These are phyloP conservation scores for Drosophila aff. DNA, from an alignment of 1,140 invertebrate species.

Conservation along the genomic window DNA sequence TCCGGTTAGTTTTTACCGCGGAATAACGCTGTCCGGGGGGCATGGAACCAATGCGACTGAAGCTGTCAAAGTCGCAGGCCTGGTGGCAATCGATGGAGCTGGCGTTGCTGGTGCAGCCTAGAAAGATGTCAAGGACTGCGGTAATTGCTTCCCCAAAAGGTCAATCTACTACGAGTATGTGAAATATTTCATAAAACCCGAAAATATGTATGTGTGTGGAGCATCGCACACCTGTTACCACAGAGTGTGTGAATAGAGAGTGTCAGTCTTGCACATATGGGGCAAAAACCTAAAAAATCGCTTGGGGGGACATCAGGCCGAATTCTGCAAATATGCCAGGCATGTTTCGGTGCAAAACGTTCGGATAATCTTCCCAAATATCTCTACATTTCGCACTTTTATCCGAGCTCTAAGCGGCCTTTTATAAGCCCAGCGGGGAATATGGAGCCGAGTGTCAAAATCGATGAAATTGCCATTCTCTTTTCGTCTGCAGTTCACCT, in stretches of 20 bases:
- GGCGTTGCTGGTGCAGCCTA: constrained; percentile 74
- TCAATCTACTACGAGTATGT: constrained; percentile 2
- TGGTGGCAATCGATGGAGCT: constrained; percentile 62
- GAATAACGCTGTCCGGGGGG: constrained; percentile 36
- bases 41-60: constrained; percentile 10
- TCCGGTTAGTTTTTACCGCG: constrained; percentile 48
- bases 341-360: constrained; percentile 36
- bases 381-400: neutral
- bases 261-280: constrained; percentile 20
- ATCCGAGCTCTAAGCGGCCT: neutral
- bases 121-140: constrained; percentile 3
- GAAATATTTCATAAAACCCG: constrained; percentile 1
- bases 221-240: constrained; percentile 6
- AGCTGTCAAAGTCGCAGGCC: constrained; percentile 64
- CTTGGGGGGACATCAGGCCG: constrained; percentile 28
- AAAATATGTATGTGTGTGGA: neutral
- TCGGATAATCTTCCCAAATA: constrained; percentile 5
- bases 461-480: constrained; percentile 63
- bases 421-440: neutral
- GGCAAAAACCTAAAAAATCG: constrained; percentile 6
- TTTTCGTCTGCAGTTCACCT: neutral
- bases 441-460: constrained; percentile 26
- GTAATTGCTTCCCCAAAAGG: constrained; percentile 26
- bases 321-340: constrained; percentile 50
- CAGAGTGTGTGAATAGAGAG: neutral